phyloP scores from a whole-genome alignment of 1,140 invertebrate species.

The Drosophila virilis region DNA sequence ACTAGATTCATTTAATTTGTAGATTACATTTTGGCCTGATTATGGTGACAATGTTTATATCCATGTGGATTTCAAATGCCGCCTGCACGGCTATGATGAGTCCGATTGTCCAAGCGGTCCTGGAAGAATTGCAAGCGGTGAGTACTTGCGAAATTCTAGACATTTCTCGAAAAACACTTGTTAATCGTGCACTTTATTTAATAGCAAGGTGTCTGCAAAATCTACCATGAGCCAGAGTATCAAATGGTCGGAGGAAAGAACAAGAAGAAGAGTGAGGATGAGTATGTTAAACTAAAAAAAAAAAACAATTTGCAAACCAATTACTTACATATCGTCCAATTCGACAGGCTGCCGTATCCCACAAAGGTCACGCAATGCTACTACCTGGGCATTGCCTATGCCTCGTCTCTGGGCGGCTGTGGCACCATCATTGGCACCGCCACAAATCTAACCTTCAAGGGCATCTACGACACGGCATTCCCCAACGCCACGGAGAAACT shows the following conservation, averaged over 20 bases:
- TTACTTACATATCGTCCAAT: not conserved
- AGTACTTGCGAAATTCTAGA: conserved; percentile 43
- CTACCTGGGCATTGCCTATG: conserved; percentile 92
- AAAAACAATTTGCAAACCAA: not conserved
- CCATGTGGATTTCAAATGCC: conserved; percentile 94
- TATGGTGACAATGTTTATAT: conserved; percentile 91
- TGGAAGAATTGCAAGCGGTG: conserved; percentile 89
- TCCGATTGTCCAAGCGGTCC: conserved; percentile 91
- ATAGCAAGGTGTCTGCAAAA: conserved; percentile 87
- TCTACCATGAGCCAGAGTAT: conserved; percentile 86
- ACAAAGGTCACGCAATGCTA: conserved; percentile 89
- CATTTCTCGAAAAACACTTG: not conserved
- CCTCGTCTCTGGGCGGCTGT: conserved; percentile 92
- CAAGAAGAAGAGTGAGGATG: conserved; percentile 84
- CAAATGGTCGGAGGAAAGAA: conserved; percentile 83
- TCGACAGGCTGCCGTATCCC: conserved; percentile 85
- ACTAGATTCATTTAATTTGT: conserved; percentile 42
- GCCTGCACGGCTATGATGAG: conserved; percentile 94
- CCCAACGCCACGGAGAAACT: conserved; percentile 86
- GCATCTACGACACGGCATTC: conserved; percentile 87
- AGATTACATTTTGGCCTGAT: conserved; percentile 91
- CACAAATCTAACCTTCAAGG: conserved; percentile 94
- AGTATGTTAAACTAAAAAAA: conserved; percentile 56
- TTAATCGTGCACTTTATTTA: conserved; percentile 37
- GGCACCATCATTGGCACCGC: conserved; percentile 94